These are phyloP conservation scores for Oscheius sp. DNA, from an alignment of 2,888 invertebrate genomes.

Conservation along the genomic window DNA sequence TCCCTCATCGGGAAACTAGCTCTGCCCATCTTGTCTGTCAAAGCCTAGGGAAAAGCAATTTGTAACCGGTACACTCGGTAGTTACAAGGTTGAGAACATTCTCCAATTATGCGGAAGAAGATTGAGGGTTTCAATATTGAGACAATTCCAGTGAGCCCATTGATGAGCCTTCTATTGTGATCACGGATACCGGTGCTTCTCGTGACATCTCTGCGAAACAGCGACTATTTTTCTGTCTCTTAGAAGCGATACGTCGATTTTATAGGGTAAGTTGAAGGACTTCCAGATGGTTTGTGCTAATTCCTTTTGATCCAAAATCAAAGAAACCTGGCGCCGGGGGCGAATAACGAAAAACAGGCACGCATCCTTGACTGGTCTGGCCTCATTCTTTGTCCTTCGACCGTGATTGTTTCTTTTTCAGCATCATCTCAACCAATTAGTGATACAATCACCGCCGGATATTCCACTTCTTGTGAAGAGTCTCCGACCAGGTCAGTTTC, in stretches of 20 bases:
- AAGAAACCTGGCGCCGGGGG: conserved; percentile 19
- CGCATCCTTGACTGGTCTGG: not conserved
- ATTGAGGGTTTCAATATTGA: not conserved
- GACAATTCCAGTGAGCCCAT: conserved; percentile 19
- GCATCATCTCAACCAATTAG: conserved; percentile 29
- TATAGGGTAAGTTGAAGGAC: conserved; percentile 24
- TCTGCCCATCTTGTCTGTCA: not conserved
- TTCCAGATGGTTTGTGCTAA: conserved; percentile 7
- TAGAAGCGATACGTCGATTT: conserved; percentile 26
- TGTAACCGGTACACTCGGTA: too few species aligned
- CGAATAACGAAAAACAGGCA: conserved; percentile 18
- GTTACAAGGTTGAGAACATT: not conserved
- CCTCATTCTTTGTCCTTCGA: not conserved
- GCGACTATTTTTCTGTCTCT: conserved; percentile 21
- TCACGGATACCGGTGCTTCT: conserved; percentile 6
- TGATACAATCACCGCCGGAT: conserved; percentile 26
- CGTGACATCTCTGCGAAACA: conserved; percentile 18
- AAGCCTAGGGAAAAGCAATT: not conserved
- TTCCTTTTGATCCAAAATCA: conserved; percentile 29
- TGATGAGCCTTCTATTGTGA: not conserved
- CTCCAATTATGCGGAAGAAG: too few species aligned
- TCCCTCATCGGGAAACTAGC: conserved; percentile 20
- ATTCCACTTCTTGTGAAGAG: conserved; percentile 20
- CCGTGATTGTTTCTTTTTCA: conserved; percentile 1
- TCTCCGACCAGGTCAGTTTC: conserved; percentile 23